A percentile compares a stretch with the other conserved stretches of the same genome.
These are phyloP conservation scores for Pocillopora damicornis DNA, from an alignment of 64 coral and sea anemone genomes.

Conservation along the genomic window DNA sequence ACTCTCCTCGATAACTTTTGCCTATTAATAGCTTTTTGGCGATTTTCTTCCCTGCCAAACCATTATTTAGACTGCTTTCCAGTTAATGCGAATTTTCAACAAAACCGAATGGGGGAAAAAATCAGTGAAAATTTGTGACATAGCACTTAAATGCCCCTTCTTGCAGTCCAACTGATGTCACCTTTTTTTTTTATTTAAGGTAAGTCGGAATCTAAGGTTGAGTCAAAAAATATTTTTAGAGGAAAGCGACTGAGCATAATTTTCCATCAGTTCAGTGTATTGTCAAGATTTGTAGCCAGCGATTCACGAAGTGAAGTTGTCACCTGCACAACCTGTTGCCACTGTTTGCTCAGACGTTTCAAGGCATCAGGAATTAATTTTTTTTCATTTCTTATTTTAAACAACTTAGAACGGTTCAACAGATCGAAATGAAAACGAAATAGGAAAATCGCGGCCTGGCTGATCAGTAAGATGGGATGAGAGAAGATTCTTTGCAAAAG, in stretches of 20 bases:
- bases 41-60: no score
- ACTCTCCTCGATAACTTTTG: no score
- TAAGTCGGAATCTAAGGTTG: no score
- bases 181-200: no score
- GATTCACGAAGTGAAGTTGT: neutral
- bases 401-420: neutral
- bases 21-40: no score
- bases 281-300: neutral
- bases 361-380: neutral
- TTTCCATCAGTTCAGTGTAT: neutral
- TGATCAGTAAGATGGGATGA: neutral
- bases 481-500: neutral
- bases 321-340: constrained; percentile 12
- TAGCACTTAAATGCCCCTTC: no score
- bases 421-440: neutral
- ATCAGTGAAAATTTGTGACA: no score
- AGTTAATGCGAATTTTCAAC: no score
- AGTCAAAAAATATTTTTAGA: no score
- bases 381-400: neutral
- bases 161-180: no score
- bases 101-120: no score
- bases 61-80: no score
- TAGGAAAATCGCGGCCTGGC: neutral
- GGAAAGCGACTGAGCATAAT: neutral
- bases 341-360: neutral